phyloP scores from a whole-genome alignment of 2,888 invertebrate genomes.

The Bibio marci region DNA sequence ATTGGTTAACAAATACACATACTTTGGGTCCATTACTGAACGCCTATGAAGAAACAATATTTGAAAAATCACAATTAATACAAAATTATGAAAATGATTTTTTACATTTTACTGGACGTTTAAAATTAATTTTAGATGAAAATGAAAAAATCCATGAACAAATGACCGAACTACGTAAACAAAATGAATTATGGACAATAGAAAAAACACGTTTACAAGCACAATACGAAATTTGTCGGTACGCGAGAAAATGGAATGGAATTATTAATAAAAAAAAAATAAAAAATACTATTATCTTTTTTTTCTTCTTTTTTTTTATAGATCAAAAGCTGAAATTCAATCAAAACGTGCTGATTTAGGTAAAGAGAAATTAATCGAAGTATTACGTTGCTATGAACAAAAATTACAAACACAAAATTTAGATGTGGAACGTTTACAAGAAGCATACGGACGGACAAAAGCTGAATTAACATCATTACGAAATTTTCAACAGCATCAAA shows the following conservation, averaged over 20 bases:
- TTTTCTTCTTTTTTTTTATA: conserved; percentile 9
- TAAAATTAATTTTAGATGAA: conserved; percentile 50
- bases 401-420: conserved; percentile 36
- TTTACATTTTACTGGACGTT: conserved; percentile 48
- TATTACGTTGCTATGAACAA: conserved; percentile 54
- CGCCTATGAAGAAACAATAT: conserved; percentile 61
- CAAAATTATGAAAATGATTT: conserved; percentile 52
- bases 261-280: too few species aligned
- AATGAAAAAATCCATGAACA: conserved; percentile 44
- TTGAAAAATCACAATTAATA: conserved; percentile 58
- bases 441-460: conserved; percentile 25
- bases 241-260: too few species aligned
- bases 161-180: conserved; percentile 33
- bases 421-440: conserved; percentile 26
- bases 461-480: conserved; percentile 21
- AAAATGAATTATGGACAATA: conserved; percentile 26
- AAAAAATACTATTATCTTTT: too few species aligned
- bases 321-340: conserved; percentile 25
- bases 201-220: conserved; percentile 26
- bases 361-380: conserved; percentile 55
- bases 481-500: conserved; percentile 15
- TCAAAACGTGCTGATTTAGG: conserved; percentile 48
- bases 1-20: conserved; percentile 16
- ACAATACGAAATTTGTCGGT: conserved; percentile 21
- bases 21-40: conserved; percentile 47